Percentiles rank a stretch among this genome's conserved stretches.
Conservation (phyloP, 2,888 invertebrate species). For the Chrysina gloriosa region DNA sequence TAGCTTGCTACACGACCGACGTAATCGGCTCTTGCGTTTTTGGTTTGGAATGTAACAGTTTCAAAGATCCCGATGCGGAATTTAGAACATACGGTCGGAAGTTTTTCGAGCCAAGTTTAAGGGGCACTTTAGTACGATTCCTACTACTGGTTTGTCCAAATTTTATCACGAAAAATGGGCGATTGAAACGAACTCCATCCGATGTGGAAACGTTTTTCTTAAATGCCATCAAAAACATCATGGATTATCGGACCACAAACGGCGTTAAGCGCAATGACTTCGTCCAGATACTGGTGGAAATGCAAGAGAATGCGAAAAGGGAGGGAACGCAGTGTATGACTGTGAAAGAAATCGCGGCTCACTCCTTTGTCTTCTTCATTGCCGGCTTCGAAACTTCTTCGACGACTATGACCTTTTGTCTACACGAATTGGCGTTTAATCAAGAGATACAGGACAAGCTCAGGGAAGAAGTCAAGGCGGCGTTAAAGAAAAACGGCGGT, state of each 20-base stretch:
- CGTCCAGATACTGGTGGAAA: slow-evolving; percentile 1
- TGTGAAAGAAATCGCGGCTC: slow-evolving; percentile 12
- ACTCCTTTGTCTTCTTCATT: slow-evolving; percentile 9
- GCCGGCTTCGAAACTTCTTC: slow-evolving; percentile 15
- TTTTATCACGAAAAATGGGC: not conserved
- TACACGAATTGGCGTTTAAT: slow-evolving; percentile 9
- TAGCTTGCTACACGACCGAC: slow-evolving; percentile 70
- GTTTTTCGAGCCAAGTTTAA: slow-evolving; percentile 38
- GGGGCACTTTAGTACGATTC: not conserved
- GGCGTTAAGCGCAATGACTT: slow-evolving; percentile 16
- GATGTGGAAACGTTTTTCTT: not conserved
- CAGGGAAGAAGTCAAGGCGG: slow-evolving; percentile 10
- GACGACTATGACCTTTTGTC: slow-evolving; percentile 18
- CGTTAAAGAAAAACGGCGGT: not conserved
- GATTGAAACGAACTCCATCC: not conserved
- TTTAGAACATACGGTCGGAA: slow-evolving; percentile 58
- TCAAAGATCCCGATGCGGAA: slow-evolving; percentile 66
- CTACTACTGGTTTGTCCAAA: not conserved
- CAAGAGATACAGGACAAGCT: slow-evolving; percentile 20
- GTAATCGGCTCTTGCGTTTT: slow-evolving; percentile 72
- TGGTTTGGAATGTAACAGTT: slow-evolving; percentile 70
- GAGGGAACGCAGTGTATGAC: not conserved
- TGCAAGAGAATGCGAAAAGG: slow-evolving; percentile 5
- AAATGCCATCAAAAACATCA: slow-evolving; percentile 1
- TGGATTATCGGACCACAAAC: slow-evolving; percentile 5